Base-by-base conservation (phyloP, 2,888 invertebrate species). In the Invenusta paracnida region DNA sequence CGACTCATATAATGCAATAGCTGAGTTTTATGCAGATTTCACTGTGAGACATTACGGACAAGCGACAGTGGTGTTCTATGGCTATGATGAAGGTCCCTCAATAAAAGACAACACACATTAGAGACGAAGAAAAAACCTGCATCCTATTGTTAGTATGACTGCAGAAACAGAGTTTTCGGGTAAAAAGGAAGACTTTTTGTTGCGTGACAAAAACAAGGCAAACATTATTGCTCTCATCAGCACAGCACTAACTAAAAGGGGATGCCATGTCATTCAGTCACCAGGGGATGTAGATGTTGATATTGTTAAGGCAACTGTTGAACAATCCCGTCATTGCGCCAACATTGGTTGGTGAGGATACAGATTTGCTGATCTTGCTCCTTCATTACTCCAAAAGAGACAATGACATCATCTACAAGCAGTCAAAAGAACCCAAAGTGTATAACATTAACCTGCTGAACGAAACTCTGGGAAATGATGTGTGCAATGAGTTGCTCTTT, bases 101-200 rank as follows among this genome's bases (percentile, higher is more conserved):
- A 87, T 87, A 13, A 86, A 87, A 81, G 87, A 87, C 81, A 86
- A 48, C 28, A 86, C 86, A 13, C 86, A 86, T 48, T 30, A 86
- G 82, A 28, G 86, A 25, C 79, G 86, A 17, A 11, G 31, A 17
- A n/a, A 23, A 5, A 86, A 86, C 11, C 1, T 11, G 1, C 81
- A 86, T 81, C 85, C 86, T 0, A 23, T 27, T 5, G 31, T 86
- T 13, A 81, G 27, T 29, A 31, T 87, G 30, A 87, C 83, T 73
- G 5, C 28, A 73, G 86, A 81, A 1, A 87, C 85, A n/a, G 81
- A 29, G 66, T 87, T 87, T 73, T 28, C 23, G 27, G 85, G 81
- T 25, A 87, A 87, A 31, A 87, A 87, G 67, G 87, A 87, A 29
- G 84, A 84, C 29, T 87, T 87, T 81, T 31, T 87, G 66, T 27